A percentile compares a stretch with the other conserved stretches of the same genome.
phyloP scores from a whole-genome alignment of 2,113 vertebrate genomes.

The Thoracochromis brauschi region DNA sequence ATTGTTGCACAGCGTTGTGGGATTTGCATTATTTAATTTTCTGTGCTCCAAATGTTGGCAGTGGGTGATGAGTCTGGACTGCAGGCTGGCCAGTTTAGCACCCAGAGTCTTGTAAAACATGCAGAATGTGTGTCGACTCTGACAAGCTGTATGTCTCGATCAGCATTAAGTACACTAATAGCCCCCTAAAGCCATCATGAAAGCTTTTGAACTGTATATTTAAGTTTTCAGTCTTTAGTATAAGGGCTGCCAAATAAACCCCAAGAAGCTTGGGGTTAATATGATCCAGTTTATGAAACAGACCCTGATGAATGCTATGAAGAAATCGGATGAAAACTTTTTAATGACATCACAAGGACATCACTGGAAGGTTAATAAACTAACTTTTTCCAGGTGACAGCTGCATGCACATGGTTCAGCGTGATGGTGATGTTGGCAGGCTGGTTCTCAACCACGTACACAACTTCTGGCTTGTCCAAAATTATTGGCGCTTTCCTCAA shows the following conservation, averaged over 20 bases:
- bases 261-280: background rate
- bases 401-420: conserved; percentile 89
- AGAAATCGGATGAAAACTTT: background rate
- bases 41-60: background rate
- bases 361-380: background rate
- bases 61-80: background rate
- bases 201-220: background rate
- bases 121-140: background rate
- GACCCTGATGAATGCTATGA: background rate
- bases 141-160: background rate
- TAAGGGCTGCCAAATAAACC: background rate
- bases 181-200: background rate
- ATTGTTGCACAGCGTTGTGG: background rate
- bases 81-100: background rate
- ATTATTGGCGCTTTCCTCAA: conserved; percentile 80
- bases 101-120: background rate
- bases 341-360: background rate
- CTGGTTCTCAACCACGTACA: conserved; percentile 86
- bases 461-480: conserved; percentile 82
- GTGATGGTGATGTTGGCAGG: conserved; percentile 77
- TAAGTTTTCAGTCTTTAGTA: background rate
- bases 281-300: background rate
- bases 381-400: conserved; percentile 85
- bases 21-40: background rate
- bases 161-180: background rate